Percentiles rank a stretch among this genome's conserved stretches.
Evolutionary conservation across 2,888 invertebrate genomes (phyloP).

Genomic region (Erebia epiphron): DNA sequence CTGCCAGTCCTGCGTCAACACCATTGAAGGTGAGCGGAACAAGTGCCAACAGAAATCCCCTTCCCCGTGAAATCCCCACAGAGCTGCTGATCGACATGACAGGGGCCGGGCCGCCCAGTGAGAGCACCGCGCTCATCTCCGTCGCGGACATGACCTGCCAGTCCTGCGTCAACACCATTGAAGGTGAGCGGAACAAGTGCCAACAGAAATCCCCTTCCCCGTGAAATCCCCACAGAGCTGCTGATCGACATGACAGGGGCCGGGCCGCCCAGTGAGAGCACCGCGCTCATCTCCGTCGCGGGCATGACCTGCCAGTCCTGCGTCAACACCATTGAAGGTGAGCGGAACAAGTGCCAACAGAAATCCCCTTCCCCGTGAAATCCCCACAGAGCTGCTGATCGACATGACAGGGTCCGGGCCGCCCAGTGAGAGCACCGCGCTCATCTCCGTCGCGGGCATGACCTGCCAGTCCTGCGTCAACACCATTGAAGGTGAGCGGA

Average conservation of each 20-base stretch:
- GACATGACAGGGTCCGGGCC: slow-evolving; percentile 61
- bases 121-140: slow-evolving; percentile 67
- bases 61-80: slow-evolving; percentile 71
- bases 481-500: too few relatives aligned
- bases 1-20: too few relatives aligned
- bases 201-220: too few relatives aligned
- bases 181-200: slow-evolving; percentile 71
- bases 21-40: too few relatives aligned
- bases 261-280: too few relatives aligned
- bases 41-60: slow-evolving; percentile 57
- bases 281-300: too few relatives aligned
- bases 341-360: slow-evolving; percentile 45
- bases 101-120: slow-evolving; percentile 43
- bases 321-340: too few relatives aligned
- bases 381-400: slow-evolving; percentile 70
- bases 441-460: too few relatives aligned
- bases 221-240: too few relatives aligned
- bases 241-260: too few relatives aligned
- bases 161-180: slow-evolving; percentile 94
- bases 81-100: slow-evolving; percentile 74
- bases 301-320: too few relatives aligned
- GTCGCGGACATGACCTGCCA: slow-evolving; percentile 95
- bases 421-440: slow-evolving; percentile 46
- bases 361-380: slow-evolving; percentile 67
- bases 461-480: too few relatives aligned